Conservation (phyloP, 2,888 invertebrate species). For the Xylota sylvarum region DNA sequence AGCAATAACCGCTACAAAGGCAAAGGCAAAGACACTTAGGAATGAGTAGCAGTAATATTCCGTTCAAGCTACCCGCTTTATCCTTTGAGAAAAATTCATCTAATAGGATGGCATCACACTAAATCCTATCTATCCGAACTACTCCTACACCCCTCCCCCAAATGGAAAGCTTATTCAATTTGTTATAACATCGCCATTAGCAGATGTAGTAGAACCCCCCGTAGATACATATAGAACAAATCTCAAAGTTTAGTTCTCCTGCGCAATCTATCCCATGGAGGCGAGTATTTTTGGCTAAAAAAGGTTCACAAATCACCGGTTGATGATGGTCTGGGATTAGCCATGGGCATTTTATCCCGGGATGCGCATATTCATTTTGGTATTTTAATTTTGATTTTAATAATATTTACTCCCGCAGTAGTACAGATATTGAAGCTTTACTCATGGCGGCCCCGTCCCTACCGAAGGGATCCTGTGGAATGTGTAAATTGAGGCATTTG, state of each 20-base stretch:
- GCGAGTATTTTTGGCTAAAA: neutral
- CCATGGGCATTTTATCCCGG: neutral
- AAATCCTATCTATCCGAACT: conserved; percentile 10
- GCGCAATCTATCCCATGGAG: neutral
- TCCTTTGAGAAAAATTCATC: too few species aligned
- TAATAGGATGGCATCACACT: neutral
- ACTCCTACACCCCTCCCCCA: neutral
- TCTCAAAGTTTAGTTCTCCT: neutral
- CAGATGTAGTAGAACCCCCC: neutral
- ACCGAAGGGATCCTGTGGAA: neutral
- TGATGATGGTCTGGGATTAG: conserved; percentile 1
- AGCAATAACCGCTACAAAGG: neutral
- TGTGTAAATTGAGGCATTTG: conserved; percentile 2
- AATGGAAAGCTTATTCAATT: conserved; percentile 6
- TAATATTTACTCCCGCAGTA: conserved; percentile 1
- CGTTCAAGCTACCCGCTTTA: too few species aligned
- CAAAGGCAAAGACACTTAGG: neutral
- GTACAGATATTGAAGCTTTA: neutral
- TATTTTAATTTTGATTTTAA: neutral
- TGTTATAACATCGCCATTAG: conserved; percentile 2
- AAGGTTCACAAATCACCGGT: conserved; percentile 26
- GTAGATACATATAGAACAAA: neutral
- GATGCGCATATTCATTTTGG: conserved; percentile 4
- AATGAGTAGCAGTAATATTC: too few species aligned
- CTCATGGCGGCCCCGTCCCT: neutral